These are phyloP conservation scores for Arnoldichthys spilopterus DNA, from an alignment of 2,797 vertebrate genomes.

Conservation along the genomic window DNA sequence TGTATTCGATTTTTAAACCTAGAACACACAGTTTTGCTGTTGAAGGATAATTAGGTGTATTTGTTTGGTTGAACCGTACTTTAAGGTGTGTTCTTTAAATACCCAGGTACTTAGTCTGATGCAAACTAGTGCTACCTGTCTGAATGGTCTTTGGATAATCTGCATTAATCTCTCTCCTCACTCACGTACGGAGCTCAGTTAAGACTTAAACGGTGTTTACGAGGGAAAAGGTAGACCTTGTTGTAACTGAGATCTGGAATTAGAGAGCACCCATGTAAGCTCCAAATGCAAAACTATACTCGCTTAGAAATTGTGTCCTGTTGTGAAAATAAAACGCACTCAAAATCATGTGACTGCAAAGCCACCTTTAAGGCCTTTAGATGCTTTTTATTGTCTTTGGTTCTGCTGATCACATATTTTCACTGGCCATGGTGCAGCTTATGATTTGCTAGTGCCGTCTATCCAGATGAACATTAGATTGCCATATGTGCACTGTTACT, in stretches of 20 bases:
- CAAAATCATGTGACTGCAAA: too few species aligned
- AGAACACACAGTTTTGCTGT: background rate
- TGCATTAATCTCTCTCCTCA: constrained; percentile 2
- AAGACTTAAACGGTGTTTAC: background rate
- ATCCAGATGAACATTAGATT: too few species aligned
- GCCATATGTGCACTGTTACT: too few species aligned
- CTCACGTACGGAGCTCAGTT: background rate
- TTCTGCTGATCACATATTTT: too few species aligned
- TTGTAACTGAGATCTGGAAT: background rate
- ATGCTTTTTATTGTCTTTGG: too few species aligned
- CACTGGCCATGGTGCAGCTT: too few species aligned
- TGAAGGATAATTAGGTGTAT: background rate
- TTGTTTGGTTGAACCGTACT: background rate
- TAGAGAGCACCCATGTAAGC: background rate
- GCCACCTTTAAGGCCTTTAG: too few species aligned
- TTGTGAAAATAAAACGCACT: too few species aligned
- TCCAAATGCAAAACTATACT: too few species aligned
- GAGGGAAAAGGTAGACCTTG: background rate
- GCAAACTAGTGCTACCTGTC: background rate
- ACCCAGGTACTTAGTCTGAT: background rate
- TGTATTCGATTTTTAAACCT: background rate
- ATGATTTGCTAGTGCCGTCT: too few species aligned
- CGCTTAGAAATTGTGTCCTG: too few species aligned
- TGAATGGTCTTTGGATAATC: constrained; percentile 15
- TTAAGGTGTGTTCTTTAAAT: constrained; percentile 6